A percentile compares a stretch with the other conserved stretches of the same genome.
Conservation (phyloP, 2,888 invertebrate species). For the Allacma fusca region DNA sequence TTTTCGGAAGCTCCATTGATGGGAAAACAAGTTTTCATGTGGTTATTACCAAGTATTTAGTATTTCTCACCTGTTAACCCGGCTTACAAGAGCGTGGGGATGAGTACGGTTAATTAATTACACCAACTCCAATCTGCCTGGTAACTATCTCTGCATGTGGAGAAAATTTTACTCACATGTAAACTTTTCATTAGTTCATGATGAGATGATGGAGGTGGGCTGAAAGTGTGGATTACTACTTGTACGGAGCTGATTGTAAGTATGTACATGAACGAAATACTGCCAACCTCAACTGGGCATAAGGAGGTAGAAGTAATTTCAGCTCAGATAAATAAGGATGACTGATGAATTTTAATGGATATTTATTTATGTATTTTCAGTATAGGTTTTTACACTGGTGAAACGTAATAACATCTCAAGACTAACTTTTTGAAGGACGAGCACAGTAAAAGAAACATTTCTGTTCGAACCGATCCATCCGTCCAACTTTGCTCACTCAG, state of each 20-base stretch:
- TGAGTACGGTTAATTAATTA: constrained; percentile 8
- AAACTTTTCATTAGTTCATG: constrained; percentile 2
- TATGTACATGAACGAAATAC: too few relatives aligned
- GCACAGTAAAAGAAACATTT: not conserved
- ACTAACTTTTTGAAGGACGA: not conserved
- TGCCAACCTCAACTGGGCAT: not conserved
- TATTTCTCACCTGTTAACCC: constrained; percentile 2
- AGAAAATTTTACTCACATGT: constrained; percentile 6
- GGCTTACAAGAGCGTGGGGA: constrained; percentile 7
- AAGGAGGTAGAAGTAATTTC: constrained; percentile 22
- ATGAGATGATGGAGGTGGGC: not conserved
- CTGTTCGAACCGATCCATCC: not conserved
- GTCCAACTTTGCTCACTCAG: not conserved
- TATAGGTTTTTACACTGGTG: constrained; percentile 18
- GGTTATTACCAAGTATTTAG: constrained; percentile 11
- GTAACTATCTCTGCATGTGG: constrained; percentile 1
- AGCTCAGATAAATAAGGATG: constrained; percentile 33
- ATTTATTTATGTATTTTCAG: constrained; percentile 22
- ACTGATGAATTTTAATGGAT: constrained; percentile 39
- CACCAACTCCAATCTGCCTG: not conserved
- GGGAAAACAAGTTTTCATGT: not conserved
- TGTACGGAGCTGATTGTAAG: not conserved
- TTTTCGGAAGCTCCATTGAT: constrained; percentile 23
- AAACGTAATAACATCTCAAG: not conserved
- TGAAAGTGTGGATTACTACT: not conserved